Base-by-base conservation (phyloP, 2,797 vertebrate species). In the Scolopax bukidnonensis region DNA sequence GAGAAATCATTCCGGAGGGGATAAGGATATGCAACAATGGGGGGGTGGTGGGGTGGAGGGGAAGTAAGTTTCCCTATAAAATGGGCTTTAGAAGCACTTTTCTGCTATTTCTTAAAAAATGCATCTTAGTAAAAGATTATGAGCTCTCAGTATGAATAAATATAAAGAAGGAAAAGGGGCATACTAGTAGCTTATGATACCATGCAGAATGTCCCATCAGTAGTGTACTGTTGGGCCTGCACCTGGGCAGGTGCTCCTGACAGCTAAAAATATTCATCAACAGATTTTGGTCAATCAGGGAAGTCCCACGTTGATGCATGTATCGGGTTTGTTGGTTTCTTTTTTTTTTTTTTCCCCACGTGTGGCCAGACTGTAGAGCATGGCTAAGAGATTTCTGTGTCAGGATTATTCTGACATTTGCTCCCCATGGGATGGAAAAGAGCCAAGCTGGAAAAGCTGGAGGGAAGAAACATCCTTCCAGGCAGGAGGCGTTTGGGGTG, bases 21-120 rank as follows among this genome's bases (percentile, higher is more conserved):
- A 91, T 87, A 96, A 91, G 96, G 74, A 73, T 94, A 95, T 92
- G 74, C 82, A 95, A 60, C 1, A 16, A 89, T 61, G 59, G 50
- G 45, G 16, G 11, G n/a, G n/a, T n/a, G n/a, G n/a, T n/a, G n/a
- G 33, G 14, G 24, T 11, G 7, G 48, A 69, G 43, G 48, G 67
- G 43, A 65, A 81, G 36, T 17, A 25, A 48, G 3, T 87, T 90
- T 83, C 48, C 28, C 47, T 93, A 38, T 95, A 92, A 96, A 96
- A 67, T 16, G 48, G 51, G 45, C 41, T 95, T 87, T 82, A 65
- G 68, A 93, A 92, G 51, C 23, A 83, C 41, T 95, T 87, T 76
- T 60, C 69, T 80, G 21, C 45, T 83, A 70, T 64, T 84, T 78
- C 82, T 85, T 92, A 54, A 90, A 96, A 92, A 93, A 71, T 45